Evolutionary conservation across 1,140 invertebrate species (phyloP), one percentile per base, ranked within the genome.

Genomic region (Pseudomyrmex dendroicus): DNA sequence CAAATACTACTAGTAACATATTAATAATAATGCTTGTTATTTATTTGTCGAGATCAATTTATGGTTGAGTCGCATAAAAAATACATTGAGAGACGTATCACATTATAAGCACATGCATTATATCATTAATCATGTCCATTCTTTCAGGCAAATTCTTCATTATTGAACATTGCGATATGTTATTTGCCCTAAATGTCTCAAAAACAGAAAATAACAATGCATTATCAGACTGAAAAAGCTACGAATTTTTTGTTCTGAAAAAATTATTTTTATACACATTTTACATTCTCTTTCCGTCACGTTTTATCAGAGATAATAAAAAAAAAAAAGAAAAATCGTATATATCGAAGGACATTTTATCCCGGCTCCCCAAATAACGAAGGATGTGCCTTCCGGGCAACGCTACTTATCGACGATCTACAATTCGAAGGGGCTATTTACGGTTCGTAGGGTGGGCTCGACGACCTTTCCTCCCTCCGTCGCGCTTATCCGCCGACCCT

Each of bases 371-470:
- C 50, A 59, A 83, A 84, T 57, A 68, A 83, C 61, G 61, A 68
- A 62, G 20, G 86, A 76, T 73, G 74, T 74, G 66, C 70, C 63
- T 84, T 84, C 63, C 85, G 87, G 7, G 85, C 84, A 64, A 52
- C 73, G 73, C 88, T 87, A 84, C 86, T 92, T 93, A 93, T 93
- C 92, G 88, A 64, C 82, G 73, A 93, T 93, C 92, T 91, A 90
- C 86, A 88, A 91, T 89, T 89, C 89, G 91, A 74, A 92, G 93
- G 84, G 90, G 83, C 91, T 93, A 93, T 94, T 94, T 93, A 93
- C 91, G 91, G 89, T 90, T 78, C 83, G 78, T 87, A 85, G 87
- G 86, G 73, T 68, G 77, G 35, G 68, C 15, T 73, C 85, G 72
- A 73, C 87, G 82, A 90, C 83, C 89, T 86, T 73, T 83, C 78